Evolutionary conservation across 2,888 invertebrate genomes (phyloP).

Genomic region (Leucoptera coffeella): DNA sequence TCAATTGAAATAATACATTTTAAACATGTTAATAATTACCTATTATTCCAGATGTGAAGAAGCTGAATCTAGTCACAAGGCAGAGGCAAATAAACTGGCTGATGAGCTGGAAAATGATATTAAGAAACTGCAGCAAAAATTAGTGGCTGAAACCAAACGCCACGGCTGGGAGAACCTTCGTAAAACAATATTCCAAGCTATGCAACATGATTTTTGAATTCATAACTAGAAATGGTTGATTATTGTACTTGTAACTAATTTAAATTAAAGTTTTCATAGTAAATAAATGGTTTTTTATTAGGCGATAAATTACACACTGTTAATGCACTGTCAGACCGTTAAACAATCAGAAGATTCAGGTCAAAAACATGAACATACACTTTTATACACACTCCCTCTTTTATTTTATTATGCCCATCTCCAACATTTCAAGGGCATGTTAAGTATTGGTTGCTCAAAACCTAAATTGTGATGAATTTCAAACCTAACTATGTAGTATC

Average conservation of each 20-base stretch:
- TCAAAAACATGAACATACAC: too few relatives aligned
- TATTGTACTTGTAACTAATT: background rate
- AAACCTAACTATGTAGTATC: too few relatives aligned
- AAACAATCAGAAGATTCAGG: too few relatives aligned
- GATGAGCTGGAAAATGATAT: conserved; percentile 28
- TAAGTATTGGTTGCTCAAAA: too few relatives aligned
- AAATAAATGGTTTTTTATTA: background rate
- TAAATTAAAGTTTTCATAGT: background rate
- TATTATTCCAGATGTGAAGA: conserved; percentile 19
- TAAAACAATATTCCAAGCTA: conserved; percentile 26
- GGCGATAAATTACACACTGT: too few relatives aligned
- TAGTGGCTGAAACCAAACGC: conserved; percentile 27
- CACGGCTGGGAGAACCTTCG: conserved; percentile 26
- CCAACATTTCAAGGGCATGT: too few relatives aligned
- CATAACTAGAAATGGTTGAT: too few relatives aligned
- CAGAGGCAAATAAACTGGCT: conserved; percentile 21
- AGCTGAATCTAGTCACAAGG: conserved; percentile 20
- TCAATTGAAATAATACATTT: too few relatives aligned
- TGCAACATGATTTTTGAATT: conserved; percentile 27
- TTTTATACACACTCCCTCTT: too few relatives aligned
- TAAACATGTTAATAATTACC: background rate
- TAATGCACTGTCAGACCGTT: too few relatives aligned
- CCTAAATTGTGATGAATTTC: too few relatives aligned
- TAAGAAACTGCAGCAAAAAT: conserved; percentile 23
- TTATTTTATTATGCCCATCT: too few relatives aligned